A percentile compares a stretch with the other conserved stretches of the same genome.
phyloP scores from a whole-genome alignment of 1,140 invertebrate species.

The Drosophila gunungcola region DNA sequence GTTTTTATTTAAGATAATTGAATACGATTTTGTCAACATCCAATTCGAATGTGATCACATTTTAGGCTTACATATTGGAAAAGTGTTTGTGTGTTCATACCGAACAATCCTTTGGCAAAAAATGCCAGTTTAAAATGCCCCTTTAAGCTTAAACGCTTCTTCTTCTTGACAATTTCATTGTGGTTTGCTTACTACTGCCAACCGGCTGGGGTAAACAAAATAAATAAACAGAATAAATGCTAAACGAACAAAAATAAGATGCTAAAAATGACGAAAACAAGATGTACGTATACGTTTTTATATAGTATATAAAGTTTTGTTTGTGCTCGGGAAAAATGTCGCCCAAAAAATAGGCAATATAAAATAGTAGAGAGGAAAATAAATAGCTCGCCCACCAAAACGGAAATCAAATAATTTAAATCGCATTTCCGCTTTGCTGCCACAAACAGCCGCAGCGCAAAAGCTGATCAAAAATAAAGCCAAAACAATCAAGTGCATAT shows the following conservation, averaged over 20 bases:
- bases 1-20: too few relatives aligned
- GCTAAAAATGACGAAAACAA: neutral
- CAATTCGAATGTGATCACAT: too few relatives aligned
- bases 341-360: neutral
- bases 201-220: too few relatives aligned
- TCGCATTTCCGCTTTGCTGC: conserved; percentile 78
- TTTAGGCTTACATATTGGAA: too few relatives aligned
- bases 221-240: neutral
- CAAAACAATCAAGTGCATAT: conserved; percentile 28
- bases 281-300: neutral
- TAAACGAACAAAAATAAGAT: neutral
- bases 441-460: conserved; percentile 55
- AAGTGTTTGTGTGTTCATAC: neutral
- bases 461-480: conserved; percentile 67
- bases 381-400: conserved; percentile 43
- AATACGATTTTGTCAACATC: too few relatives aligned
- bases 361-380: neutral
- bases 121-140: neutral
- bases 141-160: neutral
- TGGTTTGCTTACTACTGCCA: neutral
- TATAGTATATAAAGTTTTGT: neutral
- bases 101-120: neutral
- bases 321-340: conserved; percentile 3
- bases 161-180: neutral
- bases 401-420: conserved; percentile 83